Conservation (phyloP, 2,113 vertebrate genomes). For the Helogale parvula region DNA sequence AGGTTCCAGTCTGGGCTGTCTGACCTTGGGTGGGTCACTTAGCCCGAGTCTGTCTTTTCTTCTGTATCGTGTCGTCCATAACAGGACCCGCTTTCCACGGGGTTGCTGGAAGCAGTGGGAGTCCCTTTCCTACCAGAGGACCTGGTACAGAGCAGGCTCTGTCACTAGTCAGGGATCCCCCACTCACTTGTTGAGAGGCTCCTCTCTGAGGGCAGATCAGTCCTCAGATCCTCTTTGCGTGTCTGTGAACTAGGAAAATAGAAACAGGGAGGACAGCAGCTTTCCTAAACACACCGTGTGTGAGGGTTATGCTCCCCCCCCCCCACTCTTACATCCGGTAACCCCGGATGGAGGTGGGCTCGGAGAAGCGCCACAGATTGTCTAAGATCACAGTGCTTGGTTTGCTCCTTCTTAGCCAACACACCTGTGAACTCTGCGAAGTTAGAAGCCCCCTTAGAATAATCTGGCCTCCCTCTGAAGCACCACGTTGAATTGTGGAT, state of each 20-base stretch:
- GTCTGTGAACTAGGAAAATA: neutral
- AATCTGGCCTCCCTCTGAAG: neutral
- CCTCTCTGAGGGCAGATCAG: neutral
- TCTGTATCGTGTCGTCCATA: neutral
- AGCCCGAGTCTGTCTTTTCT: neutral
- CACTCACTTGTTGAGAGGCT: neutral
- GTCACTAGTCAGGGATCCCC: neutral
- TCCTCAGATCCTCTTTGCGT: neutral
- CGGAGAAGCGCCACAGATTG: neutral
- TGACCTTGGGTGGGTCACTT: constrained; percentile 39
- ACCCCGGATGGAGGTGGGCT: neutral
- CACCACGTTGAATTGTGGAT: neutral
- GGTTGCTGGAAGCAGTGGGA: neutral
- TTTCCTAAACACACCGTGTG: neutral
- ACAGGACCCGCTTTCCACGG: neutral
- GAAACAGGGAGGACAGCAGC: neutral
- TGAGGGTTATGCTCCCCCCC: too few species aligned
- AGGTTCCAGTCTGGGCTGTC: neutral
- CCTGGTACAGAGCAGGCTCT: neutral
- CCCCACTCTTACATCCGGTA: neutral
- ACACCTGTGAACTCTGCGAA: neutral
- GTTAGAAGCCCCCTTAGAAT: neutral
- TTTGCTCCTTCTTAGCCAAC: neutral
- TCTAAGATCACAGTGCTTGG: neutral
- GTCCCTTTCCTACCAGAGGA: neutral